phyloP scores from a whole-genome alignment of 2,113 vertebrate genomes.

The Sigmodon hispidus region DNA sequence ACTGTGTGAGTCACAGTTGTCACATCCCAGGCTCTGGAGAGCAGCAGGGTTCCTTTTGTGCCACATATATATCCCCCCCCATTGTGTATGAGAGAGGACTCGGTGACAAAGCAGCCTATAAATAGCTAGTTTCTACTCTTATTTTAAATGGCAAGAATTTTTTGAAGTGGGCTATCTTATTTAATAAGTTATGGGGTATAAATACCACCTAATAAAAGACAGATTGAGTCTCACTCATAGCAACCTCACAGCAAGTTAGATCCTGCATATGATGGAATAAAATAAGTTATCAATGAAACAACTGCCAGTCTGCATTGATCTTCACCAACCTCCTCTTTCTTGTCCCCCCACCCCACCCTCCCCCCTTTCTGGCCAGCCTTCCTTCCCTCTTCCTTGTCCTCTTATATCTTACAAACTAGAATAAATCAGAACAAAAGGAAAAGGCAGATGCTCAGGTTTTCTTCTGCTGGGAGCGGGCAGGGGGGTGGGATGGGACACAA shows the following conservation, averaged over 20 bases:
- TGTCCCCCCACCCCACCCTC: no score
- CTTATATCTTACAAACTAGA: neutral
- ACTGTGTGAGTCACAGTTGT: slow-evolving; percentile 8
- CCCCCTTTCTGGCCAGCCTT: neutral
- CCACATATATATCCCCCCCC: no score
- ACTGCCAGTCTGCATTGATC: neutral
- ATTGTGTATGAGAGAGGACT: slow-evolving; percentile 63
- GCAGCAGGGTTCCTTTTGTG: slow-evolving; percentile 38
- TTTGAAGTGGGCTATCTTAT: slow-evolving; percentile 67
- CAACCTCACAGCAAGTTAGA: neutral
- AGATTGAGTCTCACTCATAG: slow-evolving; percentile 2
- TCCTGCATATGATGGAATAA: neutral
- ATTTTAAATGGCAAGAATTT: slow-evolving; percentile 72
- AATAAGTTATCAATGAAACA: slow-evolving; percentile 30
- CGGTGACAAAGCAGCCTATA: slow-evolving; percentile 66
- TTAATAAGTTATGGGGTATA: slow-evolving; percentile 74
- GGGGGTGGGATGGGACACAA: neutral
- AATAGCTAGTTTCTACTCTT: slow-evolving; percentile 72
- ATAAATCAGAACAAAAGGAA: neutral
- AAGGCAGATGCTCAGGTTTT: neutral
- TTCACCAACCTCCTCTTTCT: neutral
- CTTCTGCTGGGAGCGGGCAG: neutral
- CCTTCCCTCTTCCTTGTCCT: no score
- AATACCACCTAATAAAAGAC: slow-evolving; percentile 64
- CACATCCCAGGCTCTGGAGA: neutral